Evolutionary conservation across 2,888 invertebrate genomes (phyloP), one percentile per base, ranked within the genome.

Genomic region (Phengaris arion): DNA sequence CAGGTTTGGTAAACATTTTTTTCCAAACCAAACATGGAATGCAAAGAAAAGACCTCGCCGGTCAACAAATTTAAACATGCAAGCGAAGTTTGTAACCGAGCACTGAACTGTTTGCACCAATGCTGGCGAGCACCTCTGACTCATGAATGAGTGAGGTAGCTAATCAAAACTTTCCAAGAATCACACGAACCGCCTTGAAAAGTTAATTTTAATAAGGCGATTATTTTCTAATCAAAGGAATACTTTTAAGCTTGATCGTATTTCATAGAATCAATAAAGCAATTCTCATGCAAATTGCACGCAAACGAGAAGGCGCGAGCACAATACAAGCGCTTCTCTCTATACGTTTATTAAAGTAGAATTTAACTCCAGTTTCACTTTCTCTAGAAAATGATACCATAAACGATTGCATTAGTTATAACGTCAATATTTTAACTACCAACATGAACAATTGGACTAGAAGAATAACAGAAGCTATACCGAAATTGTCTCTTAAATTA

Each of bases 131-230:
- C 15, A 52, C 48, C 69, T 52, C 52, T 69, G 69, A 69, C 69
- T 69, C 51, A 70, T 48, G 6, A 70, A 70, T 74, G 74, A 76
- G 68, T 68, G 74, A 72, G 74, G 74, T 46, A 77, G 72, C 75
- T 72, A 77, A 77, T 77, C 72, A 72, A 76, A 77, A 75, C 74
- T 76, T 75, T 75, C 59, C 55, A 72, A 52, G 54, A 72, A 72
- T 75, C 77, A 70, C 55, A 72, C 72, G 72, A 72, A 72, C 68
- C 12, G 68, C 51, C 72, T 72, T 72, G 72, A 54, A 72, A 72
- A 45, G 72, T 72, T 22, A 52, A 72, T 35, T 72, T 72, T 72
- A 54, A 72, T 72, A 72, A 72, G 54, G 35, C 52, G 8, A 72
- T 72, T 72, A 54, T 72, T 72, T 52, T 51, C 72, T 52, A 54